Evolutionary conservation across 2,888 invertebrate species (phyloP), one percentile per base, ranked within the genome.

Genomic region (Toxonevra muliebris): DNA sequence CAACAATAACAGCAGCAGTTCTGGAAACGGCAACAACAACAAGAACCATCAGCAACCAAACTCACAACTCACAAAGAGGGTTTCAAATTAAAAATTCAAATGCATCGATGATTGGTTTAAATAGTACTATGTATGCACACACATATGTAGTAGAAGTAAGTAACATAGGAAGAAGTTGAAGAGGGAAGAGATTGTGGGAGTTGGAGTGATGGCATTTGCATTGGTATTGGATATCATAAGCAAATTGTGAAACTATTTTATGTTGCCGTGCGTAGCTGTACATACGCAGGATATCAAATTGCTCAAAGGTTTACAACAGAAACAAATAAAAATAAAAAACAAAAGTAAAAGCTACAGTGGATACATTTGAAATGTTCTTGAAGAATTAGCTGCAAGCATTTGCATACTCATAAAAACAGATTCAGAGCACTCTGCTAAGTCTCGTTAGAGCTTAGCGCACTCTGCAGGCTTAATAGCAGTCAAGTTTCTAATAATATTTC

Each of bases 1-100:
- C 53, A 55, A 65, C 61, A 58, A 64, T 54, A 55, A 69, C 60
- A 53, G 17, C 13, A 52, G 15, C 30, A 30, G 30, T 7, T 30
- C 30, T 30, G 7, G 30, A 30, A 62, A 52, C 65, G 65, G 61
- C 64, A 70, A 66, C 68, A 73, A 76, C 71, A 78, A 41, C 62
- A 20, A 5, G 43, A 63, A 57, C 55, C 61, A 62, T 65, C 48
- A 57, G 40, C 48, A 60, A 45, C 19, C 19, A 52, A 50, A 30
- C 12, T 57, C 61, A 40, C n/a, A 45, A 53, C 50, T 11, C 54
- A 60, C 53, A 20, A 20, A 11, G 55, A 61, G 52, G 52, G 61
- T 9, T 53, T 50, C 41, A 19, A 43, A 63, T 63, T 54, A 43
- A 43, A 61, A 63, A 63, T 55, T 54, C 55, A 63, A 55, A 54